Conservation (phyloP, 2,113 vertebrate species). For the Grantiella picta region DNA sequence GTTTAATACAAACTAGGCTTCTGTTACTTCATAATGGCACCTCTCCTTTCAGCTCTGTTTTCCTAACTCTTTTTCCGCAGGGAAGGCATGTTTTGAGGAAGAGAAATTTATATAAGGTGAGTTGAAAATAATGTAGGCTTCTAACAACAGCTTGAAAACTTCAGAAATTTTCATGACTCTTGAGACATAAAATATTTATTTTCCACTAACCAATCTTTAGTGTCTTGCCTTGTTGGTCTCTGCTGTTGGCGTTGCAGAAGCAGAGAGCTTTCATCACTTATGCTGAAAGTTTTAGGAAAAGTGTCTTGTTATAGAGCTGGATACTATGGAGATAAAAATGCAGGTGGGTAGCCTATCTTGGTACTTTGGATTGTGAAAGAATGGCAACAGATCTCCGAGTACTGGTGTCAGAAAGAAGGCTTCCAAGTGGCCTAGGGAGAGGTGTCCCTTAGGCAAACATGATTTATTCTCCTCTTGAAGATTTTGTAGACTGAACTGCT, state of each 20-base stretch:
- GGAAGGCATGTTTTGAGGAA: background rate
- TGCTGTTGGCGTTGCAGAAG: background rate
- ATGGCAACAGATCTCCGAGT: background rate
- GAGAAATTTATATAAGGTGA: background rate
- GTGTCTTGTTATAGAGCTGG: background rate
- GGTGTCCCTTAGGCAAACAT: background rate
- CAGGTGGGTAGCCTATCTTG: background rate
- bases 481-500: background rate
- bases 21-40: background rate
- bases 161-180: background rate
- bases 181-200: background rate
- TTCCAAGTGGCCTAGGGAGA: background rate
- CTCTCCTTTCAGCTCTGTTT: background rate
- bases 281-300: background rate
- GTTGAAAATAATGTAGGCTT: background rate
- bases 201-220: background rate
- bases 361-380: background rate
- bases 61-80: fast-evolving
- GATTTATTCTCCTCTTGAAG: background rate
- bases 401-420: background rate
- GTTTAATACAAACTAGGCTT: background rate
- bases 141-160: background rate
- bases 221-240: background rate
- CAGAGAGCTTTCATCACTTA: background rate
- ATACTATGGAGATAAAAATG: background rate